Percentiles rank a stretch among this genome's conserved stretches.
Evolutionary conservation across 2,797 vertebrate species (phyloP).

Genomic region (Erethizon dorsatum): DNA sequence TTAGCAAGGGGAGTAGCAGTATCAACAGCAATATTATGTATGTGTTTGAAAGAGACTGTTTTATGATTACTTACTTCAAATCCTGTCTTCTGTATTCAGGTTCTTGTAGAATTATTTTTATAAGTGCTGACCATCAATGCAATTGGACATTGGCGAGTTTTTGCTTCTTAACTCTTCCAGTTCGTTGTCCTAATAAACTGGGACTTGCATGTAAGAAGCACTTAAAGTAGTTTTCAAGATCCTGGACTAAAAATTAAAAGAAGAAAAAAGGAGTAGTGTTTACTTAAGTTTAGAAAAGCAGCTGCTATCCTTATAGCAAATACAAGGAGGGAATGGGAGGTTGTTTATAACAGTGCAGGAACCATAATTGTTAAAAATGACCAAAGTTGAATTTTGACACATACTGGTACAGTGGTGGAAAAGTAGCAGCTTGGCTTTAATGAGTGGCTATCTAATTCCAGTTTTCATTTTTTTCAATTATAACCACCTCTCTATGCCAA

Average conservation of each 20-base stretch:
- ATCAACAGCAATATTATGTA: conserved; percentile 5
- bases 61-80: conserved; percentile 31
- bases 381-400: neutral
- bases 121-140: neutral
- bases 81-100: neutral
- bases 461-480: conserved; percentile 84
- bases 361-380: neutral
- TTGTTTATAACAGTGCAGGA: neutral
- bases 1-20: neutral
- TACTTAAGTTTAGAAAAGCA: neutral
- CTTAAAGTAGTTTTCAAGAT: neutral
- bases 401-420: neutral
- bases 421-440: neutral
- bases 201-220: neutral
- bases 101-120: neutral
- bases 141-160: neutral
- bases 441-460: conserved; percentile 39
- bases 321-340: rapidly evolving
- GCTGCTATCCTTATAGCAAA: neutral
- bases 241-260: neutral
- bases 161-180: neutral
- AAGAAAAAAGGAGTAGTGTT: neutral
- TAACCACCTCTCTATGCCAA: conserved; percentile 81
- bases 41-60: neutral
- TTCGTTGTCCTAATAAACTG: neutral